phyloP scores from a whole-genome alignment of 1,140 invertebrate genomes.

The Tetragonula clypearis region DNA sequence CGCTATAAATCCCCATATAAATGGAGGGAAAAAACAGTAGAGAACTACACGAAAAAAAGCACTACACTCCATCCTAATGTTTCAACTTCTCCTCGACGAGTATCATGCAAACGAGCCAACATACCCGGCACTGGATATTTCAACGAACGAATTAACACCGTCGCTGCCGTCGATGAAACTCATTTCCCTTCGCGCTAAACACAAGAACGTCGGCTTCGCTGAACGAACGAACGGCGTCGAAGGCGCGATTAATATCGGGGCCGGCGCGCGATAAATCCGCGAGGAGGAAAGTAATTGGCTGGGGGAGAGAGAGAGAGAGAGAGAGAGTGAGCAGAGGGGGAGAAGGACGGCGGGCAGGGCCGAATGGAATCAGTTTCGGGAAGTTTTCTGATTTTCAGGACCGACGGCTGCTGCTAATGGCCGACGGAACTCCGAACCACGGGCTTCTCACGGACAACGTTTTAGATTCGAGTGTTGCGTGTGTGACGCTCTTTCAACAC shows the following conservation, averaged over 20 bases:
- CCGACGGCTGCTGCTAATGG: conserved; percentile 60
- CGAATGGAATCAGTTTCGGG: conserved; percentile 41
- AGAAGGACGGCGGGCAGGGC: too few species aligned
- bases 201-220: not conserved
- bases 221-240: conserved; percentile 2
- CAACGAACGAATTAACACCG: not conserved
- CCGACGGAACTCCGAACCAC: conserved; percentile 38
- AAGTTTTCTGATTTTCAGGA: conserved; percentile 67
- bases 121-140: not conserved
- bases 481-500: too few species aligned
- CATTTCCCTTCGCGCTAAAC: not conserved
- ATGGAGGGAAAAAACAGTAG: too few species aligned
- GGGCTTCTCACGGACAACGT: conserved; percentile 15
- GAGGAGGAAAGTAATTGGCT: conserved; percentile 44
- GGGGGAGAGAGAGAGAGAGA: not conserved
- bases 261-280: conserved; percentile 34
- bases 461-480: not conserved
- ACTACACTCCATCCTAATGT: not conserved
- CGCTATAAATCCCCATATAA: too few species aligned
- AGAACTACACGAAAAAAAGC: too few species aligned
- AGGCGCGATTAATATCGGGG: conserved; percentile 29
- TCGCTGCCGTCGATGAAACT: not conserved
- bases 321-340: rapidly evolving
- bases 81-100: not conserved
- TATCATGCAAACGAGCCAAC: not conserved